Conservation (phyloP, 2,113 vertebrate species). For the Mugil cephalus region DNA sequence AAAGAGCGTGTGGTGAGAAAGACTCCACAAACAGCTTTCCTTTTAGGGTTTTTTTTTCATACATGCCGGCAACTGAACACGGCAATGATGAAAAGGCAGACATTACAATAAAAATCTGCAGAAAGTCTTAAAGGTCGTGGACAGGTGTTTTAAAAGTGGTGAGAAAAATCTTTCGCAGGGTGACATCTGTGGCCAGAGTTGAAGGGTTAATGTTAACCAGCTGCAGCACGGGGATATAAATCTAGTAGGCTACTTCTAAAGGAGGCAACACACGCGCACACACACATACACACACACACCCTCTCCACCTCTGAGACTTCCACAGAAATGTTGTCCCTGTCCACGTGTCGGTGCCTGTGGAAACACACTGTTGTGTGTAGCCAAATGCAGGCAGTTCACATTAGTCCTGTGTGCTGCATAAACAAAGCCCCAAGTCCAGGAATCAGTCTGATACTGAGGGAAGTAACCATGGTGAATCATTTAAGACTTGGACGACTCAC, state of each 20-base stretch:
- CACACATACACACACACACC: background rate
- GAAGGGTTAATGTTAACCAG: conserved; percentile 72
- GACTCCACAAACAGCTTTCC: conserved; percentile 9
- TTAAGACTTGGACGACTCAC: conserved; percentile 29
- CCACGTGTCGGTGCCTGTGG: conserved; percentile 61
- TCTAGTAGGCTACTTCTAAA: conserved; percentile 61
- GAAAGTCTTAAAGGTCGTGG: background rate
- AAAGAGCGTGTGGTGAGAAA: background rate
- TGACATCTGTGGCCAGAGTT: conserved; percentile 26
- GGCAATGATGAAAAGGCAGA: background rate
- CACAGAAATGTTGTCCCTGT: conserved; percentile 59
- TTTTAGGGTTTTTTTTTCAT: background rate
- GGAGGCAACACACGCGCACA: conserved; percentile 19
- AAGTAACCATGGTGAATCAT: conserved; percentile 24
- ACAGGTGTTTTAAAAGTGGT: background rate
- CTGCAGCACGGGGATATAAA: conserved; percentile 64
- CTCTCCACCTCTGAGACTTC: conserved; percentile 44
- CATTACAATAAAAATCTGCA: background rate
- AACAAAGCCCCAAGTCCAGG: conserved; percentile 38
- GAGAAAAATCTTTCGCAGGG: background rate
- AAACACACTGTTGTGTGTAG: conserved; percentile 52
- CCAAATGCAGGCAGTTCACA: conserved; percentile 33
- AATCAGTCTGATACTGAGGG: conserved; percentile 18
- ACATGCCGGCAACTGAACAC: background rate
- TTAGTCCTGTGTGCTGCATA: conserved; percentile 33